A percentile compares a stretch with the other conserved stretches of the same genome.
These are phyloP conservation scores for Hydrophis major DNA, from an alignment of 2,797 vertebrate genomes.

Conservation along the genomic window DNA sequence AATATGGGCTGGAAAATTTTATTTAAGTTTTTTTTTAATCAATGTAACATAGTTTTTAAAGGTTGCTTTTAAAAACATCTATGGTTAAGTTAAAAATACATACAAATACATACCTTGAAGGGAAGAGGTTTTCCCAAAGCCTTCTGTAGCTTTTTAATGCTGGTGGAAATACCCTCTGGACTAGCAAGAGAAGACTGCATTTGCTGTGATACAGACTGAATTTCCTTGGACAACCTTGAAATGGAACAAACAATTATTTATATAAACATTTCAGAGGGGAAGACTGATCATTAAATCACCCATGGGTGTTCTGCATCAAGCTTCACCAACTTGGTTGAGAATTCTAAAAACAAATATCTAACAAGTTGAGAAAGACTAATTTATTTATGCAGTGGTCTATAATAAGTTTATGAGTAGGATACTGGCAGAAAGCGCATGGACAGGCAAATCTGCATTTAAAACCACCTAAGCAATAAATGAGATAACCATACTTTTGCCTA, in stretches of 20 bases:
- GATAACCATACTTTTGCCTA: background rate
- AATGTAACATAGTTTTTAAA: background rate
- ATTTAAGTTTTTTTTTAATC: background rate
- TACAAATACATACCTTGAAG: conserved; percentile 82
- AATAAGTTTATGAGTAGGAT: background rate
- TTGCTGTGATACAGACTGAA: conserved; percentile 82
- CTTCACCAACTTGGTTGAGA: background rate
- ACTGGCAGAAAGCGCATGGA: background rate
- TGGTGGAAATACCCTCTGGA: conserved; percentile 70
- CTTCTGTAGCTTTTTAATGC: conserved; percentile 88
- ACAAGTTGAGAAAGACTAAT: background rate
- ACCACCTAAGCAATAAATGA: background rate
- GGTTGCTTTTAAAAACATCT: background rate
- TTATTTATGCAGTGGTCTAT: background rate
- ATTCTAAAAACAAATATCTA: background rate
- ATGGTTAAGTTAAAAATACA: background rate
- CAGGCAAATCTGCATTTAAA: background rate
- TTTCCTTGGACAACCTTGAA: conserved; percentile 81
- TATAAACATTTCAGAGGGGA: background rate
- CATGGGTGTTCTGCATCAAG: background rate
- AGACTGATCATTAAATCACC: background rate
- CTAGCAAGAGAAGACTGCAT: conserved; percentile 85
- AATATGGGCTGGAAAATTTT: background rate
- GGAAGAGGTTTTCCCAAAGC: conserved; percentile 88
- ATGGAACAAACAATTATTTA: conserved; percentile 14